These are phyloP conservation scores for Columba janthina DNA, from an alignment of 2,113 vertebrate genomes.

Conservation along the genomic window DNA sequence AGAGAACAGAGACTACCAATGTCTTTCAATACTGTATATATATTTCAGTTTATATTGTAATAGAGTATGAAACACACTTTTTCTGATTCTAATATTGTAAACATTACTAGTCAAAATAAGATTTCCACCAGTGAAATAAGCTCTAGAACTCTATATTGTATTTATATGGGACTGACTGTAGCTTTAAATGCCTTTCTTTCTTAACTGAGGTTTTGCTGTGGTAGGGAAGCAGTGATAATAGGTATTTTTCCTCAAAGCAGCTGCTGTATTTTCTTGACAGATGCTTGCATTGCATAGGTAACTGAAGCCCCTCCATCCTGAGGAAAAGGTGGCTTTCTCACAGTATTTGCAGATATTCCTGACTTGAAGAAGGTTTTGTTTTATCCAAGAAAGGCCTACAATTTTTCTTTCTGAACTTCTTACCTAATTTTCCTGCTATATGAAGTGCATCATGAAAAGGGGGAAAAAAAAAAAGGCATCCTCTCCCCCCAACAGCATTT, in stretches of 20 bases:
- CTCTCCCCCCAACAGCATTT: background rate
- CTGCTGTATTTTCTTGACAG: background rate
- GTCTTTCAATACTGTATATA: background rate
- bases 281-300: background rate
- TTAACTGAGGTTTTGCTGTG: background rate
- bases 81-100: background rate
- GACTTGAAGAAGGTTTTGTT: background rate
- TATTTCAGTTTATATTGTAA: background rate
- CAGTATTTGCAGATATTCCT: background rate
- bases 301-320: rapidly evolving
- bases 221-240: background rate
- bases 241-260: background rate
- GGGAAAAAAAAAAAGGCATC: no score
- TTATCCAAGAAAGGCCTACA: background rate
- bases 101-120: background rate
- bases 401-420: background rate
- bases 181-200: background rate
- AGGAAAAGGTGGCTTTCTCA: background rate
- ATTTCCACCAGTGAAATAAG: background rate
- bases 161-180: background rate
- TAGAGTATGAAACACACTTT: background rate
- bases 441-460: background rate
- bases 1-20: background rate
- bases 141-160: background rate
- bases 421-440: background rate